These are phyloP conservation scores for Crocuta crocuta DNA, from an alignment of 2,113 vertebrate genomes.

Conservation along the genomic window DNA sequence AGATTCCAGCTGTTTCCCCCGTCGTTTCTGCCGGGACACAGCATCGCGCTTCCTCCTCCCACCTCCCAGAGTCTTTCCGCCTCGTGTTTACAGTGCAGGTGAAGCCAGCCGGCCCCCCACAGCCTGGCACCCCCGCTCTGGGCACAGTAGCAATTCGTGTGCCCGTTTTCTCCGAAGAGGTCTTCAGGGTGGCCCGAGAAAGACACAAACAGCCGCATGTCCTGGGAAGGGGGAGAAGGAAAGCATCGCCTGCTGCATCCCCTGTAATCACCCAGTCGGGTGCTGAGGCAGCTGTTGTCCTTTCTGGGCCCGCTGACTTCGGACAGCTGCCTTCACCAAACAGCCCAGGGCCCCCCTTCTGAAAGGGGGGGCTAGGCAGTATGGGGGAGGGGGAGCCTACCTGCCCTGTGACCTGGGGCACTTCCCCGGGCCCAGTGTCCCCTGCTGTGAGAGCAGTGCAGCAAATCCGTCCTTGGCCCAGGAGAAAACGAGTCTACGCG, in stretches of 20 bases:
- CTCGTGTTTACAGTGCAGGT: neutral
- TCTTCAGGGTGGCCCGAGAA: neutral
- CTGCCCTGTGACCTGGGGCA: neutral
- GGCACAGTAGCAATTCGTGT: conserved; percentile 50
- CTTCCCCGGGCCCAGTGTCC: neutral
- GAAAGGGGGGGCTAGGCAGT: neutral
- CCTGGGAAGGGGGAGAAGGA: neutral
- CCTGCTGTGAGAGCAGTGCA: neutral
- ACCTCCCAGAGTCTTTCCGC: neutral
- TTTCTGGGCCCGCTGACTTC: neutral
- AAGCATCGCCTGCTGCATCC: neutral
- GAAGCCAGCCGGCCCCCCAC: neutral
- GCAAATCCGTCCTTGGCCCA: neutral
- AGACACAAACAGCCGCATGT: neutral
- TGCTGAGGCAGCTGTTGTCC: neutral
- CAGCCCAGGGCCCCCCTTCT: neutral
- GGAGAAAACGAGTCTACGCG: neutral
- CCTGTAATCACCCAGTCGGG: neutral
- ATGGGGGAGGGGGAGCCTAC: neutral
- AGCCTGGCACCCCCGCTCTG: conserved; percentile 6
- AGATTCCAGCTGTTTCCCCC: neutral
- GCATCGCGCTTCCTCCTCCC: neutral
- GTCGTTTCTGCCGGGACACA: neutral
- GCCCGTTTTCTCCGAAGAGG: conserved; percentile 49
- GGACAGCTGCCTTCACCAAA: neutral